Conservation (phyloP, 2,113 vertebrate species). For the Anas platyrhynchos region DNA sequence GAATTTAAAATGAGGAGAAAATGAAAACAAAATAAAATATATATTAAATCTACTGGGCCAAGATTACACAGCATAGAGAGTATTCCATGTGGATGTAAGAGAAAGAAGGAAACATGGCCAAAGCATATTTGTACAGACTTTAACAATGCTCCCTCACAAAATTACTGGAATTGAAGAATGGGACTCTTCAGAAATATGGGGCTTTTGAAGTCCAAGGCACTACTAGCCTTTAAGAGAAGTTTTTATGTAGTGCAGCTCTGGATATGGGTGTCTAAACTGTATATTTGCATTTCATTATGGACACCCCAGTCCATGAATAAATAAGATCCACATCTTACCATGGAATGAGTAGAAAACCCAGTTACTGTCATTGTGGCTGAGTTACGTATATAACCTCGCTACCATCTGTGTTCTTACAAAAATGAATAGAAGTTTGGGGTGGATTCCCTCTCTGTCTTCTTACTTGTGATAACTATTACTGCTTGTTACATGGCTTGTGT, state of each 20-base stretch:
- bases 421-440: background rate
- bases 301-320: background rate
- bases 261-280: background rate
- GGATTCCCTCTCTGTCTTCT: background rate
- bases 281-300: background rate
- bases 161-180: background rate
- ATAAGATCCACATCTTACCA: background rate
- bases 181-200: background rate
- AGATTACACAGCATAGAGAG: background rate
- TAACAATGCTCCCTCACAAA: background rate
- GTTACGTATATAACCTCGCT: background rate
- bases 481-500: background rate
- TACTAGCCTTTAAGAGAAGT: background rate
- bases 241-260: background rate
- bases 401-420: background rate
- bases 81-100: background rate
- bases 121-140: background rate
- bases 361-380: background rate
- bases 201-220: background rate
- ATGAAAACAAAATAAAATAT: slow-evolving; percentile 41
- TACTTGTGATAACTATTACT: background rate
- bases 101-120: background rate
- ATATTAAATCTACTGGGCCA: background rate
- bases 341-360: background rate
- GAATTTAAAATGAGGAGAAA: slow-evolving; percentile 15